Conservation (phyloP, 2,797 vertebrate genomes). For the Nyctibius grandis region DNA sequence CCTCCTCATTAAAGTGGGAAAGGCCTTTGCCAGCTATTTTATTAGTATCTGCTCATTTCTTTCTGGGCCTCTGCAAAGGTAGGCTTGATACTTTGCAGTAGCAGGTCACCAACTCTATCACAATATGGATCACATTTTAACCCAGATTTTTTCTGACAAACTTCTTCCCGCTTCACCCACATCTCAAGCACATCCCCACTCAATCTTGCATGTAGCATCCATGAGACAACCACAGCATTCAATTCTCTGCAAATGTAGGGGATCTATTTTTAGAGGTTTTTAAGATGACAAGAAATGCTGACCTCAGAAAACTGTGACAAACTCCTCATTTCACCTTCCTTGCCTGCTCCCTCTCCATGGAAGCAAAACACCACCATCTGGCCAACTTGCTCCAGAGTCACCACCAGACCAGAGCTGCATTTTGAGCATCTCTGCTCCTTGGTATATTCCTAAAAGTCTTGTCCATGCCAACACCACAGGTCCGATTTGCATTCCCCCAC, state of each 20-base stretch:
- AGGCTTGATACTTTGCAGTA: background rate
- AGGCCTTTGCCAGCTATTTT: background rate
- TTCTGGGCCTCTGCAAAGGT: background rate
- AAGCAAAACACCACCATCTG: conserved; percentile 2
- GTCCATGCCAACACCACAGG: background rate
- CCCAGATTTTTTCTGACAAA: background rate
- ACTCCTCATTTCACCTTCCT: background rate
- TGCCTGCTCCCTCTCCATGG: background rate
- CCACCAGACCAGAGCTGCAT: background rate
- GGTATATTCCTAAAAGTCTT: background rate
- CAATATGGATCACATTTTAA: background rate
- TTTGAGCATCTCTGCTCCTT: background rate
- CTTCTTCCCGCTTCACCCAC: background rate
- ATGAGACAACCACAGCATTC: background rate
- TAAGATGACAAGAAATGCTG: conserved; percentile 12
- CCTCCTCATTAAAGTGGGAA: background rate
- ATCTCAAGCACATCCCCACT: background rate
- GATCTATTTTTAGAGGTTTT: conserved; percentile 13
- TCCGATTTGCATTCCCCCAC: rapidly evolving
- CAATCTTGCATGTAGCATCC: background rate
- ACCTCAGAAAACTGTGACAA: background rate
- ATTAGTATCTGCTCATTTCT: background rate
- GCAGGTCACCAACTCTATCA: background rate
- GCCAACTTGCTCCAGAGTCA: background rate
- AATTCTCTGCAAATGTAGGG: background rate